Evolutionary conservation across 2,888 invertebrate genomes (phyloP).

Genomic region (Polylopha cassiicola): DNA sequence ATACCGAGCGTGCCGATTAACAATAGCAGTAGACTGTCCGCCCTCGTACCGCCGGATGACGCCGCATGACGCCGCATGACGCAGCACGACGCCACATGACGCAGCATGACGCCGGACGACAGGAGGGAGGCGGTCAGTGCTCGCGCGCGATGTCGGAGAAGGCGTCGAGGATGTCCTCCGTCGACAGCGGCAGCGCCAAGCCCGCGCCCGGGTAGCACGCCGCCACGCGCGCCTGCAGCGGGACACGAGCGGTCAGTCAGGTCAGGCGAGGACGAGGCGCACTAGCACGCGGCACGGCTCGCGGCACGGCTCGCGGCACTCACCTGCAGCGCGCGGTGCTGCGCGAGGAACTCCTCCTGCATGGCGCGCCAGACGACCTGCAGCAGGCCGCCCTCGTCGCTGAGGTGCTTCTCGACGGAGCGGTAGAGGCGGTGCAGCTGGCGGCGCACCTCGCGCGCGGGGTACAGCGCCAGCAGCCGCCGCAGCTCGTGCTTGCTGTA

Average conservation of each 20-base stretch:
- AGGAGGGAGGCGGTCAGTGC: constrained; percentile 78
- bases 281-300: too few species aligned
- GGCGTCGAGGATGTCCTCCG: constrained; percentile 95
- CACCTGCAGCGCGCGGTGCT: constrained; percentile 89
- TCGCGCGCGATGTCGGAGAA: constrained; percentile 99
- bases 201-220: constrained; percentile 98
- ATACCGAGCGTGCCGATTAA: too few species aligned
- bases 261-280: neutral
- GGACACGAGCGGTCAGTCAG: neutral
- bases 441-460: constrained; percentile 55
- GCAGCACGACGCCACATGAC: too few species aligned
- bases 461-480: constrained; percentile 96
- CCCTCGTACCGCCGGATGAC: too few species aligned
- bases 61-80: too few species aligned
- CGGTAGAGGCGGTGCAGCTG: constrained; percentile 91
- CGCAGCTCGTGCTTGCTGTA: constrained; percentile 97
- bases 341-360: constrained; percentile 99
- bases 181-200: constrained; percentile 95
- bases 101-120: too few species aligned
- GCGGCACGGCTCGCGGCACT: neutral
- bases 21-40: too few species aligned
- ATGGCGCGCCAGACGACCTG: constrained; percentile 99
- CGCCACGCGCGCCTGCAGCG: constrained; percentile 90
- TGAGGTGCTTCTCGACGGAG: constrained; percentile 98
- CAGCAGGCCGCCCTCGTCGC: constrained; percentile 94